Base-by-base conservation (phyloP, 2,888 invertebrate species). In the Platypus cylindrus region DNA sequence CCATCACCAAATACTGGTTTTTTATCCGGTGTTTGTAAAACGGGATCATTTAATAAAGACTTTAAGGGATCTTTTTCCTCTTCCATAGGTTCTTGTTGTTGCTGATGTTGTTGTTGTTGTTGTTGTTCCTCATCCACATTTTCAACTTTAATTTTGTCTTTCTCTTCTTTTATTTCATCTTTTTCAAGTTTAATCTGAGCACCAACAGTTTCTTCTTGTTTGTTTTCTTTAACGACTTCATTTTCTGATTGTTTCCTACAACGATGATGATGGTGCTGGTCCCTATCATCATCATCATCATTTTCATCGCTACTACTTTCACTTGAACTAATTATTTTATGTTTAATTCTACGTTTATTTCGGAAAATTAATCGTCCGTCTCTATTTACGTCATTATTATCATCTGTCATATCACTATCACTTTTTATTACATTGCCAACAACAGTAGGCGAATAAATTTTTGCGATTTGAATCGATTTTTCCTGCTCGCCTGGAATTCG, bases 1-100 rank as follows among this genome's bases (percentile, higher is more conserved):
- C 77, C 77, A 54, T 76, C 75, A 3, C 78, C 79, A 52, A 75
- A 76, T 18, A 68, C 63, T n/a, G 75, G 70, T 55, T 77, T 76
- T 17, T 56, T 59, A 2, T 60, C 59, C 8, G 57, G 57, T 43
- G 60, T 62, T 42, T 51, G 56, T 47, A 46, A 43, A 12, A 46
- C 39, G 15, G 29, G 12, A 25, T 41, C 41, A 20, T 14, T 27
- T n/a, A n/a, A n/a, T n/a, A n/a, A n/a, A n/a, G 27, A 13, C 14
- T 23, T 35, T 24, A 34, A 33, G 12, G 30, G 4, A 11, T 23
- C 26, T 32, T 31, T 27, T 13, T 23, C 7, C 25, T 13, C 30
- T 23, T n/a, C 9, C 5, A 7, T 22, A 5, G n/a, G 5, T 24
- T 32, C 5, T 8, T 13, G 9, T 22, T 18, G 3, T 5, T 13